phyloP scores from a whole-genome alignment of 2,888 invertebrate genomes.

The Augochlorella aurata region DNA sequence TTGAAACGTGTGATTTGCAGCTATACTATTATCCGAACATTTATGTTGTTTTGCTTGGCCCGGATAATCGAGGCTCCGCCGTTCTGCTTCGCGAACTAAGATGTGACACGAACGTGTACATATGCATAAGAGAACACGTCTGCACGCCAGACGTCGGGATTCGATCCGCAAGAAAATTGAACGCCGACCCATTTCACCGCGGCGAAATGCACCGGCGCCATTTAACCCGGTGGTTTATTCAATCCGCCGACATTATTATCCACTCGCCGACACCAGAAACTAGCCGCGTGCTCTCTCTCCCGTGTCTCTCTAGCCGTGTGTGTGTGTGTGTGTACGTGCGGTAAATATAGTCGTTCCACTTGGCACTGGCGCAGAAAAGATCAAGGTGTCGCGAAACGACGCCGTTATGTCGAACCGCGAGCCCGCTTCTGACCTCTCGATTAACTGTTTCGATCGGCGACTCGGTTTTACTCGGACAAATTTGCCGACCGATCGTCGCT shows the following conservation, averaged over 20 bases:
- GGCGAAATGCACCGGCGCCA: conserved; percentile 12
- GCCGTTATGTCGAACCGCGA: conserved; percentile 38
- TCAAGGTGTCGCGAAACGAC: conserved; percentile 61
- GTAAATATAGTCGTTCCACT: conserved; percentile 75
- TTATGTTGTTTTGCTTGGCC: too few relatives aligned
- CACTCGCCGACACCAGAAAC: conserved; percentile 7
- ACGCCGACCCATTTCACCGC: conserved; percentile 30
- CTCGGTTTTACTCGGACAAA: neutral
- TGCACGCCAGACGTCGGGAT: neutral
- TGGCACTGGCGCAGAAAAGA: conserved; percentile 68
- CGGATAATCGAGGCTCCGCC: too few relatives aligned
- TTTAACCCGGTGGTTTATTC: conserved; percentile 43
- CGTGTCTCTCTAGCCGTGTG: neutral
- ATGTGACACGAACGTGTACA: too few relatives aligned
- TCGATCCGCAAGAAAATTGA: neutral
- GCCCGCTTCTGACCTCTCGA: neutral
- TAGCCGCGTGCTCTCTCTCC: neutral
- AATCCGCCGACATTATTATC: conserved; percentile 36
- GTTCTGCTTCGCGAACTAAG: too few relatives aligned
- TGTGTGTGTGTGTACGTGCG: conserved; percentile 27
- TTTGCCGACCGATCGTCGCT: neutral
- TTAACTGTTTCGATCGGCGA: conserved; percentile 3
- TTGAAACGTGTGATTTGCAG: too few relatives aligned
- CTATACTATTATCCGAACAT: too few relatives aligned
- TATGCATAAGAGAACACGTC: too few relatives aligned